phyloP scores from a whole-genome alignment of 2,888 invertebrate species.

The Serripes groenlandicus region DNA sequence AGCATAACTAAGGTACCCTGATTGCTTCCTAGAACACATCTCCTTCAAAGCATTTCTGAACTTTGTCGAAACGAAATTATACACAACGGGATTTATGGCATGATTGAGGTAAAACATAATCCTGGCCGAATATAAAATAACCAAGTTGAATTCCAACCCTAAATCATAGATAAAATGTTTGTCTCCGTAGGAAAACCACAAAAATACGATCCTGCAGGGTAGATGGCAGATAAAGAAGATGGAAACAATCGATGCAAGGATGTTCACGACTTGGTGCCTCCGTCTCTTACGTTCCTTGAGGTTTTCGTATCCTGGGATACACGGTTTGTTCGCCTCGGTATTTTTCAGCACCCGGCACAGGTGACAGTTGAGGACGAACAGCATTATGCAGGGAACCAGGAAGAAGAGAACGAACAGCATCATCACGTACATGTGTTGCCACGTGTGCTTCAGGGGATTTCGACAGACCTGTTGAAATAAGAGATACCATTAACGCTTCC shows the following conservation, averaged over 20 bases:
- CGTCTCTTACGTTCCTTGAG: conserved; percentile 29
- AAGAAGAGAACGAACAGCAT: conserved; percentile 36
- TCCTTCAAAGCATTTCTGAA: conserved; percentile 39
- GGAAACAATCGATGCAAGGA: conserved; percentile 66
- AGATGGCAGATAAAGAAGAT: conserved; percentile 75
- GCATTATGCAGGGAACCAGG: conserved; percentile 31
- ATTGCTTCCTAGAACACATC: background rate
- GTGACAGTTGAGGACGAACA: conserved; percentile 44
- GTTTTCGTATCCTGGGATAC: conserved; percentile 11
- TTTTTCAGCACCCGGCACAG: conserved; percentile 39
- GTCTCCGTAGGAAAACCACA: conserved; percentile 71
- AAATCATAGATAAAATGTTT: conserved; percentile 48
- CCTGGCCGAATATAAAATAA: conserved; percentile 65
- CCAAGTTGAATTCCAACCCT: conserved; percentile 68
- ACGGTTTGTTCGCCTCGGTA: conserved; percentile 13
- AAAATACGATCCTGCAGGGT: conserved; percentile 67
- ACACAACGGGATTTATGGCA: conserved; percentile 74
- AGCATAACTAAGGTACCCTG: background rate
- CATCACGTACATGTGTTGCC: conserved; percentile 42
- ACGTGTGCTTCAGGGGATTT: conserved; percentile 32
- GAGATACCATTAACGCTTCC: no score
- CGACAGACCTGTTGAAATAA: conserved; percentile 63
- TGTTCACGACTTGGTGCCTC: conserved; percentile 67
- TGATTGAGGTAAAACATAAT: conserved; percentile 82
- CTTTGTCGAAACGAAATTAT: conserved; percentile 69